Conservation (phyloP, 37 sponge, comb jelly and placozoan genomes). For the Amphimedon queenslandica region DNA sequence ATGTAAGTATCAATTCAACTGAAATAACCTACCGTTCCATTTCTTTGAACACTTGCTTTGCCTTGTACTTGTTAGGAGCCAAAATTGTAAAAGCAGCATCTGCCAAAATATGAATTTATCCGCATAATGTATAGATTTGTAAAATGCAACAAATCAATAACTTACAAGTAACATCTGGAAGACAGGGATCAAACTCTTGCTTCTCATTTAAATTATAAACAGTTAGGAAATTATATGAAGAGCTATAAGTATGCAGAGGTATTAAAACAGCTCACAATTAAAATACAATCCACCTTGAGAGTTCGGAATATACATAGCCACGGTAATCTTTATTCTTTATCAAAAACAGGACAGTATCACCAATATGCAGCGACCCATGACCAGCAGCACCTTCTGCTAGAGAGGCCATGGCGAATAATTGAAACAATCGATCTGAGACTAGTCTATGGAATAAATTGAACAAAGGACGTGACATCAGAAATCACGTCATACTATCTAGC, state of each 20-base stretch:
- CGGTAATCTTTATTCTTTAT: slow-evolving; percentile 16
- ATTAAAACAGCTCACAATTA: too few species aligned
- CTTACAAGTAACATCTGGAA: not conserved
- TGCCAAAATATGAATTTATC: too few species aligned
- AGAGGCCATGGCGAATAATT: not conserved
- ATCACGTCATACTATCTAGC: too few species aligned
- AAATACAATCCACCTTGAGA: slow-evolving; percentile 6
- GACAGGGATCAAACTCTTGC: not conserved
- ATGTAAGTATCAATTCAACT: too few species aligned
- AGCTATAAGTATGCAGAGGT: too few species aligned
- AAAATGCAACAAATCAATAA: too few species aligned
- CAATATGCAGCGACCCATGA: slow-evolving; percentile 33
- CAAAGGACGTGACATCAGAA: too few species aligned
- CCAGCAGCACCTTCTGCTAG: not conserved
- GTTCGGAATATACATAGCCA: slow-evolving; percentile 41
- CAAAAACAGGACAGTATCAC: slow-evolving; percentile 22
- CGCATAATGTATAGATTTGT: too few species aligned
- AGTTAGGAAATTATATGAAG: not conserved
- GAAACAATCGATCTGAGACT: not conserved
- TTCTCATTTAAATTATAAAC: not conserved
- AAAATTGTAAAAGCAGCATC: slow-evolving; percentile 52
- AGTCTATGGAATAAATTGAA: too few species aligned
- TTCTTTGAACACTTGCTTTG: too few species aligned
- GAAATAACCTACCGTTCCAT: too few species aligned
- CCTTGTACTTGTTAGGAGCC: slow-evolving; percentile 58